Conservation (phyloP, 1,140 invertebrate genomes). For the Chironomus tepperi region DNA sequence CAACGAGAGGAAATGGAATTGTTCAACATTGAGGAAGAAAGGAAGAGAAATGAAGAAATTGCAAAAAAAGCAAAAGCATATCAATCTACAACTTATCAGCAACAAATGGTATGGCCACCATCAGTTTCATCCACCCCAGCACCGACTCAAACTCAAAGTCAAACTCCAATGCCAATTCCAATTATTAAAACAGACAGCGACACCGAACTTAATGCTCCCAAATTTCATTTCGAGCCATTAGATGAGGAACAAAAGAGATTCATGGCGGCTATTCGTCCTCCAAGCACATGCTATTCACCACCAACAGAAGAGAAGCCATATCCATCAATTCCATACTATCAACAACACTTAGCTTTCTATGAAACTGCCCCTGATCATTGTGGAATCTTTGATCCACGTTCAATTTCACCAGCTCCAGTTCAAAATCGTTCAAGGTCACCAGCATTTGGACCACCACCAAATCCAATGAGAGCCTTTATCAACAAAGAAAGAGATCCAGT, state of each 20-base stretch:
- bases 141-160: conserved; percentile 7
- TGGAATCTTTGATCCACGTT: conserved; percentile 44
- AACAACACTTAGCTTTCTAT: conserved; percentile 53
- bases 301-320: conserved; percentile 48
- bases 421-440: conserved; percentile 48
- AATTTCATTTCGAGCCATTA: conserved; percentile 50
- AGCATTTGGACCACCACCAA: conserved; percentile 50
- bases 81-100: conserved; percentile 16
- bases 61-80: not conserved
- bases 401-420: conserved; percentile 49
- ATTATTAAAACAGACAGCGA: conserved; percentile 29
- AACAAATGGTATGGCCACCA: conserved; percentile 25
- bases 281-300: conserved; percentile 51
- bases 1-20: conserved; percentile 18
- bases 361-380: conserved; percentile 46
- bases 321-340: conserved; percentile 54
- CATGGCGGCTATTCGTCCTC: conserved; percentile 32
- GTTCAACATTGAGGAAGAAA: conserved; percentile 17
- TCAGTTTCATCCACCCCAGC: conserved; percentile 25
- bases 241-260: conserved; percentile 44
- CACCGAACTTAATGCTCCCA: conserved; percentile 32
- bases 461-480: conserved; percentile 43
- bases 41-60: not conserved
- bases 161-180: conserved; percentile 26
- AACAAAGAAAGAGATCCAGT: conserved; percentile 9